A percentile compares a stretch with the other conserved stretches of the same genome.
phyloP scores from a whole-genome alignment of 2,888 invertebrate species.

The Melipona beecheii region DNA sequence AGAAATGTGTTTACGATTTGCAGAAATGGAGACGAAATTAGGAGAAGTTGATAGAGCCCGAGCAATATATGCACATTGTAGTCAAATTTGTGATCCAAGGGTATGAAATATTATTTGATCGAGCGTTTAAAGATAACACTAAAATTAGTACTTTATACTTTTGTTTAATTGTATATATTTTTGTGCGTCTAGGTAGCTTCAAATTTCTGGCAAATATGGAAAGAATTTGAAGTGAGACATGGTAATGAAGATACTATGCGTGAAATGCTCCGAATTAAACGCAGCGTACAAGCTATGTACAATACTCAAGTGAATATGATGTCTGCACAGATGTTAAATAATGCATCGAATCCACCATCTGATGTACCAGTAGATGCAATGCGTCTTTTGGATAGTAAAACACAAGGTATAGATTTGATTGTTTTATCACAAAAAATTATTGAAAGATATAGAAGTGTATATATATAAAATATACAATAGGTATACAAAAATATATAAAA shows the following conservation, averaged over 20 bases:
- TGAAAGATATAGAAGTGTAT: neutral
- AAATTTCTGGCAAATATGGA: slow-evolving; percentile 99
- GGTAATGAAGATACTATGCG: slow-evolving; percentile 99
- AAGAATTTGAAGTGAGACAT: slow-evolving; percentile 99
- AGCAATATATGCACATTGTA: slow-evolving; percentile 98
- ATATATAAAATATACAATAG: neutral
- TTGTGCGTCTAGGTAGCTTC: slow-evolving; percentile 87
- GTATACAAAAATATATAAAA: no score
- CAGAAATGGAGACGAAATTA: slow-evolving; percentile 98
- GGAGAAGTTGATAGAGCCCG: slow-evolving; percentile 99
- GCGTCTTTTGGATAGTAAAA: slow-evolving; percentile 94
- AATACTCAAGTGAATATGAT: slow-evolving; percentile 99
- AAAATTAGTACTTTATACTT: neutral
- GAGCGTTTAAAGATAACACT: neutral
- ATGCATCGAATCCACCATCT: slow-evolving; percentile 89
- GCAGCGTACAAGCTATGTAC: slow-evolving; percentile 98
- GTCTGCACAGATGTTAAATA: slow-evolving; percentile 98
- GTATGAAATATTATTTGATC: slow-evolving; percentile 79
- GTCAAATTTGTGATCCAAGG: slow-evolving; percentile 99
- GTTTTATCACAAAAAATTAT: slow-evolving; percentile 1
- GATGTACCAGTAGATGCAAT: slow-evolving; percentile 92
- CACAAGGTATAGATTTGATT: slow-evolving; percentile 72
- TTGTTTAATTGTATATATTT: neutral
- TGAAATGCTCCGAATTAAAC: slow-evolving; percentile 98
- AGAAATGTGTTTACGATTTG: slow-evolving; percentile 98